Evolutionary conservation across 2,113 vertebrate species (phyloP), one percentile per base, ranked within the genome.

Genomic region (Thunnus thynnus): DNA sequence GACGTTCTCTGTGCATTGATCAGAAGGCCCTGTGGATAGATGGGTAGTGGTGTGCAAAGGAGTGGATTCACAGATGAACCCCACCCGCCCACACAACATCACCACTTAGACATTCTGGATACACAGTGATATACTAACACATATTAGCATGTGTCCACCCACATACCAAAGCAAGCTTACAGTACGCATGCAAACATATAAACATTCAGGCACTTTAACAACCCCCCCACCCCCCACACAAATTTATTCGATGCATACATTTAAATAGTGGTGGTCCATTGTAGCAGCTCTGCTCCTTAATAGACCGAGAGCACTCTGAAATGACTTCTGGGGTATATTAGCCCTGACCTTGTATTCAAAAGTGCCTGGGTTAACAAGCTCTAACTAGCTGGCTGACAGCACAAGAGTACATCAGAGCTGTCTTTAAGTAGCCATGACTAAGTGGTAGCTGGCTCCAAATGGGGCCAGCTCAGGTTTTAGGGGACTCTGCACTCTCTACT

Each of bases 381-480:
- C 64, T 79, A 87, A 84, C 82, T 41, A 83, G 78, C 56, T 63
- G 69, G 25, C 13, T 6, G 58, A 65, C 67, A 63, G 86, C 69
- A 51, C 22, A 9, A 30, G 58, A 90, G 79, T 87, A 76, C 82
- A 88, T 92, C 87, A 82, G 58, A 85, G 72, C 32, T 54, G 79
- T 70, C 89, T 85, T 58, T 87, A 84, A 91, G 84, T 17, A 86
- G 77, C 87, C 82, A 86, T 91, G 84, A 90, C 90, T 85, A 92
- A 90, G 72, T 86, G 65, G 52, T 65, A 68, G 73, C 74, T 62
- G 54, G 57, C 47, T 81, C 48, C 13, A 57, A 14, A 70, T 47
- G 30, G 32, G 79, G 61, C 48, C 78, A 75, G 25, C 76, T 85
- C 57, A 64, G 76, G 74, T 71, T 84, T 67, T 74, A 60, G 32